Base-by-base conservation (phyloP, 2,888 invertebrate genomes). In the Sialis lutaria region DNA sequence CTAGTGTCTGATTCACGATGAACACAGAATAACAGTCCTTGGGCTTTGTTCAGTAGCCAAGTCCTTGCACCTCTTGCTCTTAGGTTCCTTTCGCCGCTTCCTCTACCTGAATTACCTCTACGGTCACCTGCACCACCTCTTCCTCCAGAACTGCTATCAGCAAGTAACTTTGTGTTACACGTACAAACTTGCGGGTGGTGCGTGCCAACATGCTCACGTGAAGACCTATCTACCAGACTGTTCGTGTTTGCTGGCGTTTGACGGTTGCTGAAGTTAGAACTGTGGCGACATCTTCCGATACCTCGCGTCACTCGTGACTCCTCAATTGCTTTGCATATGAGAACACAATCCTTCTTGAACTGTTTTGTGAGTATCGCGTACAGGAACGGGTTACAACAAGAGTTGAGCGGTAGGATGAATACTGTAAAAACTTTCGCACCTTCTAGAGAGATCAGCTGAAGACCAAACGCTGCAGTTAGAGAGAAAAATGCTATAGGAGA, bases 311-410 rank as follows among this genome's bases (percentile, higher is more conserved):
- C 91, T 44, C 91, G 72, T 35, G 89, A 88, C 66, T 92, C 95
- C 64, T 96, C 95, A 56, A 96, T 90, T 13, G 93, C 87, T 64
- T 93, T 92, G 68, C 93, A 95, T 49, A 95, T 84, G 62, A 90
- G 79, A 4, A 93, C 87, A 68, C 95, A 95, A 68, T 96, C 95
- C 67, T 92, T 91, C 67, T 95, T 95, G 65, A 95, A 95, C 64
- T 95, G 93, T 63, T 96, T 95, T 6, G 96, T 96, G 58, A 96
- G 79, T 55, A 96, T 95, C 45, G 96, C 96, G 64, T 97, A 97
- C 32, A 97, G 75, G 64, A 96, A 96, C 0, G 97, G 97, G 68
- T 97, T 97, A 67, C 95, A 93, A 65, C 95, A 96, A 9, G 91
- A 90, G 67, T 97, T 97, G 52, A 97, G 69, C 2, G 97, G 96